A percentile compares a stretch with the other conserved stretches of the same genome.
Conservation (phyloP, 2,888 invertebrate species). For the Venustoraphidia nigricollis region DNA sequence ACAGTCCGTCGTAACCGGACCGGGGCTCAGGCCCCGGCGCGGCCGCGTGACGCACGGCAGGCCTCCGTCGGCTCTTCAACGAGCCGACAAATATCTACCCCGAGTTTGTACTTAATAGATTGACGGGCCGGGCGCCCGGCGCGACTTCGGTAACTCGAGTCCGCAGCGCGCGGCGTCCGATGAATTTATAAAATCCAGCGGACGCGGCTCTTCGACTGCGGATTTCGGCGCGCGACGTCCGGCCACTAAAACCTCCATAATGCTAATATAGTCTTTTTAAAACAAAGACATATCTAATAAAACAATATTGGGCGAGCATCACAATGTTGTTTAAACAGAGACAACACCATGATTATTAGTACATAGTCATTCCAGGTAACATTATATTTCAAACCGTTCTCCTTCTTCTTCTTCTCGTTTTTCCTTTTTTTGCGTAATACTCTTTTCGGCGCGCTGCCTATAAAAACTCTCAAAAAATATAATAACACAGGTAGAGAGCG, state of each 20-base stretch:
- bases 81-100: conserved; percentile 20
- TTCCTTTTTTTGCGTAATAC: no score
- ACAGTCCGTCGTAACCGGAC: background rate
- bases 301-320: no score
- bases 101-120: conserved; percentile 29
- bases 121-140: conserved; percentile 18
- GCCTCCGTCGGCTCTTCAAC: background rate
- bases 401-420: no score
- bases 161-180: background rate
- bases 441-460: no score
- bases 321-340: no score
- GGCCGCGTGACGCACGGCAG: background rate
- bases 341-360: no score
- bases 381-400: no score
- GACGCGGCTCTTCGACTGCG: no score
- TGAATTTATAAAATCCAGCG: background rate
- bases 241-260: conserved; percentile 4
- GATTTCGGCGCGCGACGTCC: no score
- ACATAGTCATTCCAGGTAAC: no score
- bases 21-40: background rate
- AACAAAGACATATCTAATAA: conserved; percentile 2
- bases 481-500: no score
- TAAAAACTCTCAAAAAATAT: no score
- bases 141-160: background rate
- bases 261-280: conserved; percentile 5